Conservation (phyloP, 2,797 vertebrate genomes). For the Ispidina picta region DNA sequence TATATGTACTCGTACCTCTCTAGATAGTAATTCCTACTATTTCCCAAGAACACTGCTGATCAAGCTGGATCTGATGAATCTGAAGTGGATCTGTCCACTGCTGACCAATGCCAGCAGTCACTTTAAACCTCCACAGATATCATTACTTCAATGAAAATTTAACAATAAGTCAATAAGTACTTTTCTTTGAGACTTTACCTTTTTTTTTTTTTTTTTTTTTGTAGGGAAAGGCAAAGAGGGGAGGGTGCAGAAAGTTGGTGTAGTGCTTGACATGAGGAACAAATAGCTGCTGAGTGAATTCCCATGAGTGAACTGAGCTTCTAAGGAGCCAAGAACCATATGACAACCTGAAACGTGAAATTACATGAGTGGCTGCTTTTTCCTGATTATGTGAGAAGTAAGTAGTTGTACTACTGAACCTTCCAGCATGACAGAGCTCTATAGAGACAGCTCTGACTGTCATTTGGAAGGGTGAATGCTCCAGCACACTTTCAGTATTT, state of each 20-base stretch:
- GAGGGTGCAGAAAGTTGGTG: neutral
- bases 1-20: neutral
- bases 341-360: neutral
- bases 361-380: neutral
- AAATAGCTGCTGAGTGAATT: neutral
- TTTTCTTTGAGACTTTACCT: neutral
- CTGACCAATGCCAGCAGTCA: neutral
- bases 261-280: neutral
- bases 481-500: neutral
- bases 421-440: neutral
- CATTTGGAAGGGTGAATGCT: constrained; percentile 57
- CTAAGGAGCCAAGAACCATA: neutral
- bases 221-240: neutral
- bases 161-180: constrained; percentile 3
- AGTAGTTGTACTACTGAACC: neutral
- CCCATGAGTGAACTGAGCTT: neutral
- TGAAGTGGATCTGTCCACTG: neutral
- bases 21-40: neutral
- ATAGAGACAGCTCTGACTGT: neutral
- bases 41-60: neutral
- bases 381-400: neutral
- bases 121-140: neutral
- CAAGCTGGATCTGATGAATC: neutral
- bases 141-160: constrained; percentile 35
- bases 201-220: no score